Evolutionary conservation across 2,113 vertebrate genomes (phyloP), one percentile per base, ranked within the genome.

Genomic region (Pardalotus punctatus): DNA sequence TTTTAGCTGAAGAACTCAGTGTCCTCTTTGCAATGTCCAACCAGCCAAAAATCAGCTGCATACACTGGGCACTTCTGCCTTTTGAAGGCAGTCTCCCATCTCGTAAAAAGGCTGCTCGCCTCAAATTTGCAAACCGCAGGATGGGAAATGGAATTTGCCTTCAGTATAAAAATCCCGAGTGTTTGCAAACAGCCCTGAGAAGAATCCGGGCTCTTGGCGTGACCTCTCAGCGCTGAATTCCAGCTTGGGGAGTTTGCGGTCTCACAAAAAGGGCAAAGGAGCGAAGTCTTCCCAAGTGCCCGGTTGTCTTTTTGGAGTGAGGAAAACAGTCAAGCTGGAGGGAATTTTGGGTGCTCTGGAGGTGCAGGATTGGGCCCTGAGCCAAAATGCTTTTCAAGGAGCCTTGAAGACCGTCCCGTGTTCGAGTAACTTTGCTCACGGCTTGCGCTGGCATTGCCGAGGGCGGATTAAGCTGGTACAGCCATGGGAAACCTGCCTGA

Each of bases 101-200:
- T 90, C 62, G 1, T 48, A 79, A 87, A 84, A 84, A 95, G 70
- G 67, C 93, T 88, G 50, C 84, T 94, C 2, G 72, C 92, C 94
- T 94, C 82, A 24, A 70, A 74, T 88, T 93, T 78, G 69, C 92
- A 96, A 93, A 96, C 93, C 73, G 16, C 90, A 88, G 93, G 82
- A 93, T 90, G 82, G 94, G 93, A 96, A 95, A 81, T 81, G 88
- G 94, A 93, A 93, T 96, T 96, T 67, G 96, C 87, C 96, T 90
- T 95, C 47, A 8, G 86, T 88, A 40, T 92, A 76, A 96, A 95
- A 97, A 81, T 84, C 90, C 90, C 80, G 21, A 88, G 56, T 87
- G 93, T 94, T 96, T 96, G 96, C 94, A 96, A 97, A 96, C 80
- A 95, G 86, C 94, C 82, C 67, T 45, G 94, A 79, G 93, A 93